phyloP scores from a whole-genome alignment of 2,797 vertebrate species.

The Parambassis ranga region DNA sequence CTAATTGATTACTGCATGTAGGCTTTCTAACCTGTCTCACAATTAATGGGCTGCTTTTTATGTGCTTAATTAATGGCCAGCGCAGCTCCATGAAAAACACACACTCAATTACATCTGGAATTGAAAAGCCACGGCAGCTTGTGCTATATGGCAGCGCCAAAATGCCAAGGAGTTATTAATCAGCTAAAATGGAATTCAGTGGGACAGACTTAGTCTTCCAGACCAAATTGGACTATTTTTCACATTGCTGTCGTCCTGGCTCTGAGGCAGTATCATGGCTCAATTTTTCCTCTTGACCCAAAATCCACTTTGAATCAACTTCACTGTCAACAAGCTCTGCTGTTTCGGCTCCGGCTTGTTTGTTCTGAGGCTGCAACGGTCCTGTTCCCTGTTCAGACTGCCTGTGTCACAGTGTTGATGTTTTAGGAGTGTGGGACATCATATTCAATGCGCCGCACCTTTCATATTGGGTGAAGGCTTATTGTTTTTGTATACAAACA shows the following conservation, averaged over 20 bases:
- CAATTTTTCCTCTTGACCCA: conserved; percentile 46
- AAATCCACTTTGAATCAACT: conserved; percentile 49
- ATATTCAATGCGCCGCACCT: conserved; percentile 32
- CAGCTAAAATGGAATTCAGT: conserved; percentile 53
- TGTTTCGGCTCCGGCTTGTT: conserved; percentile 20
- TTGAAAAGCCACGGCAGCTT: conserved; percentile 37
- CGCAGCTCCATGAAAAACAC: conserved; percentile 60
- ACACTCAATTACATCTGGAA: conserved; percentile 69
- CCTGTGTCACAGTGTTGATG: conserved; percentile 23
- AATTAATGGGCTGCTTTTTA: conserved; percentile 71
- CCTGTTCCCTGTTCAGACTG: conserved; percentile 3
- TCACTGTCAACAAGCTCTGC: conserved; percentile 28
- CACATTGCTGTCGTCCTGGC: conserved; percentile 45
- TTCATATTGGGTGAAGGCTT: conserved; percentile 33
- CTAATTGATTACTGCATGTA: conserved; percentile 66
- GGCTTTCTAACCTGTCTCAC: conserved; percentile 60
- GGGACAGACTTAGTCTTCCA: conserved; percentile 43
- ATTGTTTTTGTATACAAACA: conserved; percentile 48
- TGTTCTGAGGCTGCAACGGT: neutral
- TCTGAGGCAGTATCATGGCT: conserved; percentile 20
- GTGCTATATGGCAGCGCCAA: conserved; percentile 11
- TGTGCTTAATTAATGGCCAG: conserved; percentile 73
- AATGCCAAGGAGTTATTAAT: conserved; percentile 52
- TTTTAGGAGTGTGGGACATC: conserved; percentile 26
- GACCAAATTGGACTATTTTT: conserved; percentile 54